phyloP scores from a whole-genome alignment of 2,888 invertebrate species.

The Drosophila ustulata region DNA sequence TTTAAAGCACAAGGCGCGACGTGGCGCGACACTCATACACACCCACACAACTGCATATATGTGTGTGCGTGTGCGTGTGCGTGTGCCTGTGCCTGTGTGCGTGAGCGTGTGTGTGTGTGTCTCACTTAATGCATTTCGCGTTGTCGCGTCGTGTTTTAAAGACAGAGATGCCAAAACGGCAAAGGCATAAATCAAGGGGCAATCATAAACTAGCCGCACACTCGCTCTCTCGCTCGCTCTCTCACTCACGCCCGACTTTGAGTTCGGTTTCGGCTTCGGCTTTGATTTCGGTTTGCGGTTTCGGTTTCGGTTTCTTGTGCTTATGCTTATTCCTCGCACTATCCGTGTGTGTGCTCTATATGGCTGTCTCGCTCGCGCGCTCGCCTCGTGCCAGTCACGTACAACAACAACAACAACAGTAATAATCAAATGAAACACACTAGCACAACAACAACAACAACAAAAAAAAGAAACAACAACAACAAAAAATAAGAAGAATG shows the following conservation, averaged over 20 bases:
- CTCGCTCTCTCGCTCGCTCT: conserved; percentile 12
- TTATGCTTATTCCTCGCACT: conserved; percentile 13
- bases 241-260: background rate
- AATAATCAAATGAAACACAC: conserved; percentile 27
- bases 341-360: conserved; percentile 5
- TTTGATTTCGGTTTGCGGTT: conserved; percentile 2
- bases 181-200: conserved; percentile 68
- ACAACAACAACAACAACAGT: conserved; percentile 14
- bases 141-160: conserved; percentile 40
- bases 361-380: conserved; percentile 40
- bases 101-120: conserved; percentile 32
- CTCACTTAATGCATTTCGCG: conserved; percentile 65
- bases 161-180: conserved; percentile 35
- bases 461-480: conserved; percentile 23
- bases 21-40: conserved; percentile 60
- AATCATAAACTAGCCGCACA: conserved; percentile 57
- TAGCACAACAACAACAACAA: conserved; percentile 9
- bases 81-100: background rate
- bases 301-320: conserved; percentile 1
- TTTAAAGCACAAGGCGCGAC: conserved; percentile 63
- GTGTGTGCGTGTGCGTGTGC: conserved; percentile 4
- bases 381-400: conserved; percentile 42
- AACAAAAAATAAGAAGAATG: conserved; percentile 40
- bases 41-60: conserved; percentile 27
- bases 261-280: no score